Evolutionary conservation across 2,113 vertebrate genomes (phyloP), one percentile per base, ranked within the genome.

Genomic region (Pontoporia blainvillei): DNA sequence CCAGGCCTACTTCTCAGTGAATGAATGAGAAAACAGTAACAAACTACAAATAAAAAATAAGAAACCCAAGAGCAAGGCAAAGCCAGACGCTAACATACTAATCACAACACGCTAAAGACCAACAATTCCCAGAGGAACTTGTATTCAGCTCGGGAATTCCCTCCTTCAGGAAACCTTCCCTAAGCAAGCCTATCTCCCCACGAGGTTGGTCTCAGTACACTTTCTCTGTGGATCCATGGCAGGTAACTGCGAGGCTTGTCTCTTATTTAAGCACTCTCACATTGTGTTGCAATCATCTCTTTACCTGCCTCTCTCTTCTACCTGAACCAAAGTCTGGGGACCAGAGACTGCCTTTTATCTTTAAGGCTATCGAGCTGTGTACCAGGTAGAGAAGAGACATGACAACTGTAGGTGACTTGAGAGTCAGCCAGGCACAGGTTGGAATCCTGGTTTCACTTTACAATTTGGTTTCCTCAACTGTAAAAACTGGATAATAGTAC

Each of bases 181-280:
- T 21, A 21, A 41, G 21, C n/a, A 36, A 3, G 6, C 18, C 29
- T 18, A 6, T 12, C 34, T 81, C 52, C 15, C 25, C 39, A 23
- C 0, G 0, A 31, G 17, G 44, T 0, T 27, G 69, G 36, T 61
- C 17, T 27, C 57, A 62, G 52, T 4, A 20, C 0, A 25, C 23
- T n/a, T 62, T 79, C 44, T 66, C 72, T 41, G 41, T 7, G 20
- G 9, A 34, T 36, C 27, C 12, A 6, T 3, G 49, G 41, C 5
- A 7, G 44, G 64, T 41, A 31, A 20, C 20, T 81, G 64, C 15
- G 39, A 82, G 52, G 14, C 31, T 15, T 31, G 46, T 29, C 23
- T 52, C 21, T 44, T 41, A 83, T 27, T 39, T 52, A 34, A 31
- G 57, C 11, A 4, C 52, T 34, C 8, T 15, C 44, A 31, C 1